Percentiles rank a stretch among this genome's conserved stretches.
These are phyloP conservation scores for Drosophila rubida DNA, from an alignment of 2,888 invertebrate genomes.

Conservation along the genomic window DNA sequence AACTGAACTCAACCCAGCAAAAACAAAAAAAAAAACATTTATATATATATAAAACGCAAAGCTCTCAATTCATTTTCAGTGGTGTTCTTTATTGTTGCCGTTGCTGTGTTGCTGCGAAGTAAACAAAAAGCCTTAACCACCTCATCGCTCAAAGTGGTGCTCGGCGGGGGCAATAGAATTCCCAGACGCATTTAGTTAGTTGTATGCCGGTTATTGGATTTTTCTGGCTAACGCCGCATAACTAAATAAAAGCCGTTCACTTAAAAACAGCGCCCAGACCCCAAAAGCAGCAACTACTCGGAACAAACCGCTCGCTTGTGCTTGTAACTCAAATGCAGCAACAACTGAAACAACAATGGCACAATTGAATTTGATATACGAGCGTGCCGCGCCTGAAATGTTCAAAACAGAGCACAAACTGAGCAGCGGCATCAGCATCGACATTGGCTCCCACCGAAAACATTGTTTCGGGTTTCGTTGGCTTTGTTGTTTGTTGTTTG, in stretches of 20 bases:
- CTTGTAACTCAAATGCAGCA: slow-evolving; percentile 49
- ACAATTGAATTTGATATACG: slow-evolving; percentile 69
- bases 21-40: too few relatives aligned
- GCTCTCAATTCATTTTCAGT: slow-evolving; percentile 17
- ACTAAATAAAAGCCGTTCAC: slow-evolving; percentile 68
- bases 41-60: too few relatives aligned
- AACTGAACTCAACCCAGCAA: not conserved
- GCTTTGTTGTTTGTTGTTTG: slow-evolving; percentile 6
- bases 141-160: slow-evolving; percentile 52
- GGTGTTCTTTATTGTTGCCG: slow-evolving; percentile 1
- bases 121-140: slow-evolving; percentile 31
- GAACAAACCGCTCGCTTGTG: slow-evolving; percentile 43
- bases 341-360: slow-evolving; percentile 15
- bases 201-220: slow-evolving; percentile 55
- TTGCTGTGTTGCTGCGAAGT: not conserved
- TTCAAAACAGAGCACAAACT: slow-evolving; percentile 48
- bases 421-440: slow-evolving; percentile 5
- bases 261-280: slow-evolving; percentile 37
- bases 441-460: not conserved
- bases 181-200: slow-evolving; percentile 61
- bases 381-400: slow-evolving; percentile 42
- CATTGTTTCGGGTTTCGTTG: slow-evolving; percentile 19
- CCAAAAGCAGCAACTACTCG: slow-evolving; percentile 32
- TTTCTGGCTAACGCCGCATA: slow-evolving; percentile 56
- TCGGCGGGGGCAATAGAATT: slow-evolving; percentile 27